These are phyloP conservation scores for Phrynocephalus vlangalii DNA, from an alignment of 2,797 vertebrate species.

Conservation along the genomic window DNA sequence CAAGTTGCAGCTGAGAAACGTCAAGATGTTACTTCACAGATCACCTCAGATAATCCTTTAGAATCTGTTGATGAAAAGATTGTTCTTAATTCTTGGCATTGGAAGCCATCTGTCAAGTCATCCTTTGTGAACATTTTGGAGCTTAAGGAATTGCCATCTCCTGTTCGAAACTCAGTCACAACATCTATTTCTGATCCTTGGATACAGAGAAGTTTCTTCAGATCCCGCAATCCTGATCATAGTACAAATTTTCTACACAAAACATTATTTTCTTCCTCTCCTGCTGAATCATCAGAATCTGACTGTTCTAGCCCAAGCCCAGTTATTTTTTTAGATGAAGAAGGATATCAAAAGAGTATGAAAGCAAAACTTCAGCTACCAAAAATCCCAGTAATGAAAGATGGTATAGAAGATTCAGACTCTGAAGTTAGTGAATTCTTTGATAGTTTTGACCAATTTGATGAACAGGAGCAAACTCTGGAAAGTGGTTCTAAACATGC, in stretches of 20 bases:
- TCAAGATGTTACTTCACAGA: slow-evolving; percentile 91
- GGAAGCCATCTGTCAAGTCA: slow-evolving; percentile 79
- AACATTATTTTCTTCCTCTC: slow-evolving; percentile 78
- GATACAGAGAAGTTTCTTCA: slow-evolving; percentile 88
- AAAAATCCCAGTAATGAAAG: slow-evolving; percentile 91
- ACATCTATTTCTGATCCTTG: slow-evolving; percentile 83
- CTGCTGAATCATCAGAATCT: slow-evolving; percentile 93
- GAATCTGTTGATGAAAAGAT: slow-evolving; percentile 83
- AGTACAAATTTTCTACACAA: slow-evolving; percentile 68
- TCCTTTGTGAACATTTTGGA: slow-evolving; percentile 70
- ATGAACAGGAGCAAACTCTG: slow-evolving; percentile 88
- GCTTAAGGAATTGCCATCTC: slow-evolving; percentile 79
- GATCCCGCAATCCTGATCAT: slow-evolving; percentile 78
- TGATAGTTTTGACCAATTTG: slow-evolving; percentile 98
- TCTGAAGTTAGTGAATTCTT: slow-evolving; percentile 99
- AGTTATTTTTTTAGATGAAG: slow-evolving; percentile 97
- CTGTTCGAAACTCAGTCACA: slow-evolving; percentile 84
- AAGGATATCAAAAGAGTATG: slow-evolving; percentile 97
- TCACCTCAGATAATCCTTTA: slow-evolving; percentile 81
- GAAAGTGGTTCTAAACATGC: slow-evolving; percentile 74
- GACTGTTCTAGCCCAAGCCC: slow-evolving; percentile 98
- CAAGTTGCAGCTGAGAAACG: slow-evolving; percentile 79
- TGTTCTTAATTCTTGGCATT: slow-evolving; percentile 80
- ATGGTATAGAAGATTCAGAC: slow-evolving; percentile 96
- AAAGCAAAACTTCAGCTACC: slow-evolving; percentile 95